Base-by-base conservation (phyloP, 2,113 vertebrate genomes). In the Columba livia region DNA sequence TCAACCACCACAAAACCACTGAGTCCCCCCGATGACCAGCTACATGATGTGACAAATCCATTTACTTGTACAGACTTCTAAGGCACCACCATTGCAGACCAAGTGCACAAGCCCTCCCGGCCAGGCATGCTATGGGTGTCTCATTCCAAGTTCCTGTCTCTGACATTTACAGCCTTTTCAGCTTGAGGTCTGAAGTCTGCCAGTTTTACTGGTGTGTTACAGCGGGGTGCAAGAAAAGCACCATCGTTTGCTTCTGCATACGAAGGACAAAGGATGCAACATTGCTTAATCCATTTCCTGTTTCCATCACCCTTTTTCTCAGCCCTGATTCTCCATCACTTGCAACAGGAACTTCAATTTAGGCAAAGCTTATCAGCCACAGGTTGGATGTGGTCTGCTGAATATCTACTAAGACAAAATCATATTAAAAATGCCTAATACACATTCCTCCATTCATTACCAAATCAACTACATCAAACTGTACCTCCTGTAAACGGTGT, bases 401-500 rank as follows among this genome's bases (percentile, higher is more conserved):
- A 9, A 29, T 7, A 57, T 1, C 11, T 47, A 58, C 6, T 38
- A 50, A 32, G 25, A 67, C 15, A 70, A 88, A 92, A 21, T 11
- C 32, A 48, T 6, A 15, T n/a, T 31, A 73, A 74, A 47, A 83
- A 40, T 10, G 18, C 25, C 90, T 36, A n/a, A 71, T 6, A 54
- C 6, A 28, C 3, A 21, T 38, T 80, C 31, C n/a, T 77, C 32
- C 10, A 28, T 15, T 19, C 12, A 11, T 38, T 69, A 65, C 31
- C 48, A 26, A 28, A 79, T 48, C 11, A 79, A 24, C 58, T 60
- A 15, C 34, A 51, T 29, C 34, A 65, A 19, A 93, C 28, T 1
- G 3, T 1, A 1, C 18, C 19, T 47, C 28, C 70, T 70, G 28
- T 25, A 44, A 80, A 67, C 0, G 0, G 18, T 26, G 42, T 10